Base-by-base conservation (phyloP, 2,888 invertebrate genomes). In the Hemicrepidius hirtus region DNA sequence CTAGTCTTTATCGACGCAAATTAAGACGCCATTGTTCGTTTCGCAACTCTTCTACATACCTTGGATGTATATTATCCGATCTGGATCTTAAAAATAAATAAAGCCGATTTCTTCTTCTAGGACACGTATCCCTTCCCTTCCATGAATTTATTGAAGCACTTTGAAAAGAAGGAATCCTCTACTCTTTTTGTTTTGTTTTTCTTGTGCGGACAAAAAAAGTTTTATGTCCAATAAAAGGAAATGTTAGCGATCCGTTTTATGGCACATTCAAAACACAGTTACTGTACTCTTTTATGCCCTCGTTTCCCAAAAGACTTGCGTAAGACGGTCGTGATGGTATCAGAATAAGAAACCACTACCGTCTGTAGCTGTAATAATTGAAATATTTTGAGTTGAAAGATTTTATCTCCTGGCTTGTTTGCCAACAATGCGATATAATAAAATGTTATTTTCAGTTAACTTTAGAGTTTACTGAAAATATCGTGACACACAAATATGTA, bases 221-320 rank as follows among this genome's bases (percentile, higher is more conserved):
- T 68, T 68, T 68, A 68, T 63, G 68, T 68, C 16, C 53, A 50
- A 63, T 68, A 62, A 62, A 63, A 68, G 44, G 60, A 68, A 68
- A 68, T 68, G 68, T 53, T 53, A 32, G 41, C 40, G 20, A 68
- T 62, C 35, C 62, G 16, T 70, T 59, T 70, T 70, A 59, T 60
- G 21, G 37, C 49, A 40, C 35, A 60, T 68, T 68, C 60, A 60
- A 68, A 60, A 68, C 59, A 70, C 69, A 69, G 69, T 69, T 70
- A 65, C 70, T 32, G 62, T 63, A 53, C 53, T 46, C 41, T 69
- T 68, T 69, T 69, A 69, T 55, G 69, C 37, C 53, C 69, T 69
- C 69, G 55, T 63, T 69, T 69, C 62, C 35, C 49, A 37, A 46
- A 59, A 68, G 68, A 49, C 60, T 68, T 60, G 32, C 60, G 59